Conservation (phyloP, 2,888 invertebrate species). For the Cantharis nigra region DNA sequence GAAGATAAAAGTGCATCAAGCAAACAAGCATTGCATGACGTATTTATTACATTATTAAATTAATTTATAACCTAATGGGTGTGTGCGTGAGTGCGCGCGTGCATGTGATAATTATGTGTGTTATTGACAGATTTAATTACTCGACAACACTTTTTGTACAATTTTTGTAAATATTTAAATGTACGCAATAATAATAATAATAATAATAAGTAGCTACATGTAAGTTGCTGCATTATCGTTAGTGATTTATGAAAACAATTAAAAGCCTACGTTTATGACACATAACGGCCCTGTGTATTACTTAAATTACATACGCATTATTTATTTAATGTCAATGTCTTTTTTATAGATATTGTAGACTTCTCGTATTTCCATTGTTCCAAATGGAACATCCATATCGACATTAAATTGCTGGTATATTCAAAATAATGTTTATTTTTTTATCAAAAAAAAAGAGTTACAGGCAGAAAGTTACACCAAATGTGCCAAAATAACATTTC, state of each 20-base stretch:
- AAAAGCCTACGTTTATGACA: conserved; percentile 28
- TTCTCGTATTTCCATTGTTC: conserved; percentile 16
- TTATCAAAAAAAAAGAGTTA: neutral
- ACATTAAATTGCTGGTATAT: conserved; percentile 12
- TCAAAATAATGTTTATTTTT: conserved; percentile 8
- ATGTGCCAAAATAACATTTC: neutral
- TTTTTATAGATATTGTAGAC: conserved; percentile 25
- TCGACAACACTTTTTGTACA: conserved; percentile 1
- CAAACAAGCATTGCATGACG: neutral
- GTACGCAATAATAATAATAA: conserved; percentile 26
- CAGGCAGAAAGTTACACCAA: neutral
- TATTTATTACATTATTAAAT: conserved; percentile 1
- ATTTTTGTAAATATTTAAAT: conserved; percentile 24
- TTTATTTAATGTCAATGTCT: conserved; percentile 14
- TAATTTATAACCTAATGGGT: neutral
- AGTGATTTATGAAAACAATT: conserved; percentile 12
- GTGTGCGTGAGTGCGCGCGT: neutral
- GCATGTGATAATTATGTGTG: neutral
- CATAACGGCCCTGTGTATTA: conserved; percentile 26
- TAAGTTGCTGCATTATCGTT: conserved; percentile 23
- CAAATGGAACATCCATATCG: conserved; percentile 7
- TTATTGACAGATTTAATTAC: neutral
- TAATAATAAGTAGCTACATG: conserved; percentile 11
- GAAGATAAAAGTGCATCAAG: neutral
- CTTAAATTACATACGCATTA: conserved; percentile 22